These are phyloP conservation scores for Hypothenemus hampei DNA, from an alignment of 1,140 invertebrate genomes.

Conservation along the genomic window DNA sequence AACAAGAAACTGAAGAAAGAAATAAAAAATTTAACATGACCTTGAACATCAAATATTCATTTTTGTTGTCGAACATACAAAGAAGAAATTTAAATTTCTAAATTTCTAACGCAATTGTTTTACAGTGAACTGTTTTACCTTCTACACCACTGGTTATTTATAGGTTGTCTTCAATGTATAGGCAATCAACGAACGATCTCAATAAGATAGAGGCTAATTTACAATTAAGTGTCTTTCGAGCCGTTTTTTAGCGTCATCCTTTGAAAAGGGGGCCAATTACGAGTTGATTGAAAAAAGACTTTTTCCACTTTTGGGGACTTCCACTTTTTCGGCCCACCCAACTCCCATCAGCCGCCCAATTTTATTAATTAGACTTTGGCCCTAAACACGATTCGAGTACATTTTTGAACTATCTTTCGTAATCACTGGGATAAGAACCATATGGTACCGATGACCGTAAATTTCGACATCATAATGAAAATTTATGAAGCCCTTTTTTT, in stretches of 20 bases:
- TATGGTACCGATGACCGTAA: conserved; percentile 19
- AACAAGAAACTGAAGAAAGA: not conserved
- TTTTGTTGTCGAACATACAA: too few relatives aligned
- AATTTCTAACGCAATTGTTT: too few relatives aligned
- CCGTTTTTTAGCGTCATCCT: conserved; percentile 1
- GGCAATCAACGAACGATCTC: conserved; percentile 23
- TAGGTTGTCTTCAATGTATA: conserved; percentile 18
- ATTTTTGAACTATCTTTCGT: conserved; percentile 20
- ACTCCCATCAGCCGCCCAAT: too few relatives aligned
- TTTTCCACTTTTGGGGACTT: too few relatives aligned
- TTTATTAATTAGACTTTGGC: too few relatives aligned
- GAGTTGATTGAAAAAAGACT: conserved; percentile 12
- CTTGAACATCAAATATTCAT: not conserved
- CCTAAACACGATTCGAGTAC: conserved; percentile 9
- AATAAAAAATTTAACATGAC: not conserved
- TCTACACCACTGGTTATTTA: conserved; percentile 19
- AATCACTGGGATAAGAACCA: conserved; percentile 19
- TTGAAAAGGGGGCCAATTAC: conserved; percentile 12
- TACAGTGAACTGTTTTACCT: too few relatives aligned
- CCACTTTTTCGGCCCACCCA: too few relatives aligned
- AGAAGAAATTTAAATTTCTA: too few relatives aligned
- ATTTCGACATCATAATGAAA: conserved; percentile 23
- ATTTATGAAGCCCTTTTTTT: conserved; percentile 19
- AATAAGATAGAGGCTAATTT: conserved; percentile 24
- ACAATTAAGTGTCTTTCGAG: conserved; percentile 26